Conservation (phyloP, 2,797 vertebrate species). For the Platyrinchus mystaceus region DNA sequence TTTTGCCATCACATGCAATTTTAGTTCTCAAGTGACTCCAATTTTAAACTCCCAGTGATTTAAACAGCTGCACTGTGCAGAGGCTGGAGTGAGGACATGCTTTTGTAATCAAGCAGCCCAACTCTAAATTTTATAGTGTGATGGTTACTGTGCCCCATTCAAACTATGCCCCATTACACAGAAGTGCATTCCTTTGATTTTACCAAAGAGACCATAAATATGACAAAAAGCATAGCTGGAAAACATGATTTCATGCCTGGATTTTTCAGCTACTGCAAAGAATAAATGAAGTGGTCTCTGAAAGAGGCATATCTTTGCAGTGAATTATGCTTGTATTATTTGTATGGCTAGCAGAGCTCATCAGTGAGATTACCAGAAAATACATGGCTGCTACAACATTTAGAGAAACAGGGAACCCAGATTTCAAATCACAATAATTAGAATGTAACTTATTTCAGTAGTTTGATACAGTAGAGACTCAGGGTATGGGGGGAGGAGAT, state of each 20-base stretch:
- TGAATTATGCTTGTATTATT: background rate
- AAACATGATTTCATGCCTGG: slow-evolving; percentile 54
- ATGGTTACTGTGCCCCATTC: slow-evolving; percentile 39
- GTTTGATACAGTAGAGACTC: background rate
- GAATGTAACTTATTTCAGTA: background rate
- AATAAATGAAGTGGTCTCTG: slow-evolving; percentile 23
- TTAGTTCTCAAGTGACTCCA: slow-evolving; percentile 12
- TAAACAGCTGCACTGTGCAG: slow-evolving; percentile 36
- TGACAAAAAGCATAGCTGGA: slow-evolving; percentile 33
- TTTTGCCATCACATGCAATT: slow-evolving; percentile 38
- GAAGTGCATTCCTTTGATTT: slow-evolving; percentile 60
- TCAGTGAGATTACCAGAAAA: slow-evolving; percentile 2
- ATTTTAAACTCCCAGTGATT: slow-evolving; percentile 44
- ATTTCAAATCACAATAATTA: background rate
- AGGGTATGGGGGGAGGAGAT: background rate
- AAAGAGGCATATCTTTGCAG: background rate
- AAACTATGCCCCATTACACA: slow-evolving; percentile 38
- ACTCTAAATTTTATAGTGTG: slow-evolving; percentile 7
- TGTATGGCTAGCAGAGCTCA: background rate
- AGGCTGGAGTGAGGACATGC: slow-evolving; percentile 1
- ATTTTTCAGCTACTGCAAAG: slow-evolving; percentile 42
- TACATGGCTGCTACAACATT: background rate
- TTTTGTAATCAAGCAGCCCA: slow-evolving; percentile 48
- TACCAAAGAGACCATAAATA: slow-evolving; percentile 52
- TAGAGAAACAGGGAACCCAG: background rate